Percentiles rank a stretch among this genome's conserved stretches.
phyloP scores from a whole-genome alignment of 2,797 vertebrate species.

The Odontamblyopus rebecca region DNA sequence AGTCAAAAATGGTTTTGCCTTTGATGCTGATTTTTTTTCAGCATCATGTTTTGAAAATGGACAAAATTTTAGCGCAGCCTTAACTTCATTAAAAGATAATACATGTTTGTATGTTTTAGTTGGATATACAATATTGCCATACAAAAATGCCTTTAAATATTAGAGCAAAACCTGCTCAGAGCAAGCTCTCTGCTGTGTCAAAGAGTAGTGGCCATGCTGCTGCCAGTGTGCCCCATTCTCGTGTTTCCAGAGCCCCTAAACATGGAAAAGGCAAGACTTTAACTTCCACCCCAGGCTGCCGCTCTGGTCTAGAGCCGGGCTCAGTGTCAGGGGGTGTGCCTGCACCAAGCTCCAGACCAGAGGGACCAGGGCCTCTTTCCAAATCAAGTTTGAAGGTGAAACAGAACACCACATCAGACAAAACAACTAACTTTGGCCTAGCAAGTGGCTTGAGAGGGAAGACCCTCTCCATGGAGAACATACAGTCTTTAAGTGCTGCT shows the following conservation, averaged over 20 bases:
- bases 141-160: constrained; percentile 69
- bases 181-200: constrained; percentile 83
- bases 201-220: constrained; percentile 84
- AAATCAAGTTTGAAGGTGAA: constrained; percentile 47
- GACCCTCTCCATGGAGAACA: constrained; percentile 96
- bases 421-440: constrained; percentile 72
- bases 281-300: constrained; percentile 78
- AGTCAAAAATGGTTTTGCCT: constrained; percentile 48
- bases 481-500: constrained; percentile 95
- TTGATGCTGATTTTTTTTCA: constrained; percentile 40
- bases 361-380: constrained; percentile 37
- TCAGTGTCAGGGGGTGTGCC: constrained; percentile 62
- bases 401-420: constrained; percentile 32
- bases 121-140: background rate
- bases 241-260: constrained; percentile 85
- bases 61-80: constrained; percentile 41
- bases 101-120: background rate
- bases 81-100: constrained; percentile 16
- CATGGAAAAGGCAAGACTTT: constrained; percentile 83
- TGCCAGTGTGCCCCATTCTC: constrained; percentile 84
- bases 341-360: constrained; percentile 35
- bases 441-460: constrained; percentile 79
- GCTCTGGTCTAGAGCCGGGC: constrained; percentile 83
- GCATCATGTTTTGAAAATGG: constrained; percentile 29
- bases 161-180: constrained; percentile 65